Percentiles rank a stretch among this genome's conserved stretches.
phyloP scores from a whole-genome alignment of 53 echinoderm and acorn worm species.

The Actinopyga echinites region DNA sequence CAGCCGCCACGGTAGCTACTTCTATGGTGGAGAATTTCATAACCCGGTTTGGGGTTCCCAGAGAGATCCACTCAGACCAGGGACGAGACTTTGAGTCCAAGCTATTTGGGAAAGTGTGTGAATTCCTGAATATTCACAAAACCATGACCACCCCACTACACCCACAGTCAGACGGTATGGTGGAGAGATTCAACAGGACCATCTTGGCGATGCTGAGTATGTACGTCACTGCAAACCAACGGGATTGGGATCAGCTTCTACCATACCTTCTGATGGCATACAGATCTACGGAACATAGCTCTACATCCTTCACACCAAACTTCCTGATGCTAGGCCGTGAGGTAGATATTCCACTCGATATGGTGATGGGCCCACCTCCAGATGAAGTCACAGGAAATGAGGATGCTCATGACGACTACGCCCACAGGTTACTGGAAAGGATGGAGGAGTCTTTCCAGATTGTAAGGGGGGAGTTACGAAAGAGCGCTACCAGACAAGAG shows the following conservation, averaged over 20 bases:
- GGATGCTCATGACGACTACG: background rate
- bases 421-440: background rate
- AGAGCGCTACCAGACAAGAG: constrained; percentile 14
- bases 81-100: constrained; percentile 28
- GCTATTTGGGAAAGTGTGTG: constrained; percentile 31
- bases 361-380: background rate
- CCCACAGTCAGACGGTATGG: constrained; percentile 37
- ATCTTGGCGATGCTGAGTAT: constrained; percentile 18
- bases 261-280: constrained; percentile 34
- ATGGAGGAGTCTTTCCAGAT: background rate
- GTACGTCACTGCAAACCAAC: constrained; percentile 11
- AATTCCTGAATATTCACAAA: constrained; percentile 15
- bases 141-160: constrained; percentile 25
- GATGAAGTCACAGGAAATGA: background rate
- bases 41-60: constrained; percentile 33
- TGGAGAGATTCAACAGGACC: constrained; percentile 20
- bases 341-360: constrained; percentile 31
- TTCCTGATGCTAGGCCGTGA: constrained; percentile 45
- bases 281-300: background rate
- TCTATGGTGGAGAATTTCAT: constrained; percentile 33
- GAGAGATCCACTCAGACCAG: constrained; percentile 31
- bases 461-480: background rate
- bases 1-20: constrained; percentile 20
- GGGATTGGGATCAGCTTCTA: constrained; percentile 28
- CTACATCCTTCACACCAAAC: constrained; percentile 8